Percentiles rank a stretch among this genome's conserved stretches.
Conservation (phyloP, 2,113 vertebrate species). For the Ibidorhyncha struthersii region DNA sequence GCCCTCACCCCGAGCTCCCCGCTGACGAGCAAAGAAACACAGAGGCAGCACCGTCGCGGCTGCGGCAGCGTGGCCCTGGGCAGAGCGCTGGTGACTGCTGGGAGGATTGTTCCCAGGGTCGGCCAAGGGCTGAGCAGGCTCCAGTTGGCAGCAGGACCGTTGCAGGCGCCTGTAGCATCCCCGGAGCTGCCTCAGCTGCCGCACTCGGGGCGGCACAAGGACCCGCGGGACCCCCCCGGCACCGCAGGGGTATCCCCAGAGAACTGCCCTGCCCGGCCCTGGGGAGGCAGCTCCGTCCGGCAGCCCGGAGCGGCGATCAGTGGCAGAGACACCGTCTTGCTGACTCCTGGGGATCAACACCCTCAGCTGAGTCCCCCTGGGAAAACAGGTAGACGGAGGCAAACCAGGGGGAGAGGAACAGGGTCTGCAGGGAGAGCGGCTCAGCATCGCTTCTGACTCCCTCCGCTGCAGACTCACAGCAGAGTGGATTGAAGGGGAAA, state of each 20-base stretch:
- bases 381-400: not conserved
- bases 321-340: rapidly evolving
- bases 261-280: not conserved
- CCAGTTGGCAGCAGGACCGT: not conserved
- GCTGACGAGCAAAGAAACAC: not conserved
- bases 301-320: rapidly evolving
- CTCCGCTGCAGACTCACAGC: not conserved
- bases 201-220: not conserved
- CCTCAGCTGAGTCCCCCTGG: too few relatives aligned
- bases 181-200: not conserved
- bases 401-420: not conserved
- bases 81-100: not conserved
- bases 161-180: not conserved
- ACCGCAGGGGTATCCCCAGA: not conserved
- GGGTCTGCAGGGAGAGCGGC: not conserved
- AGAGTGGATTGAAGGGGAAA: not conserved
- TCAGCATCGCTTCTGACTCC: not conserved
- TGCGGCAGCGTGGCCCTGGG: not conserved
- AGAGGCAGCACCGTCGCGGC: not conserved
- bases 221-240: rapidly evolving
- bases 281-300: not conserved
- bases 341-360: not conserved
- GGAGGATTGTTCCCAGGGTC: not conserved
- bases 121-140: not conserved
- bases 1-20: rapidly evolving